Percentiles rank a stretch among this genome's conserved stretches.
Evolutionary conservation across 2,797 vertebrate genomes (phyloP).

Genomic region (Esox masquinongy): DNA sequence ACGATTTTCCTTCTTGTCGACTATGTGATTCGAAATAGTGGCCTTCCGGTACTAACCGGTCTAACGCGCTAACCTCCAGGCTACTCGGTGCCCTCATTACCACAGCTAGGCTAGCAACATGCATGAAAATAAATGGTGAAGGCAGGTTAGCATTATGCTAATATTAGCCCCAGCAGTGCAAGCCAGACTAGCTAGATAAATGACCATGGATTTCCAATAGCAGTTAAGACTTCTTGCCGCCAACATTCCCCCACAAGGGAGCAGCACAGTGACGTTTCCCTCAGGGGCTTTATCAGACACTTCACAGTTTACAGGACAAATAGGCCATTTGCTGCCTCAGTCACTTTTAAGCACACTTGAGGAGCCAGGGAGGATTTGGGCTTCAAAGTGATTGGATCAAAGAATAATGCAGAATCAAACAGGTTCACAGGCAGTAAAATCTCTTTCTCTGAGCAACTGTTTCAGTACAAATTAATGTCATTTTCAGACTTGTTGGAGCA

Average conservation of each 20-base stretch:
- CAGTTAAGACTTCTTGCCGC: constrained; percentile 28
- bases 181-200: constrained; percentile 35
- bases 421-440: not conserved
- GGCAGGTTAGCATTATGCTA: constrained; percentile 32
- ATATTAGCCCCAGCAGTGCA: constrained; percentile 25
- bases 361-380: not conserved
- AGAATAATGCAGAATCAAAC: not conserved
- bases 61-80: too few species aligned
- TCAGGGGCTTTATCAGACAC: constrained; percentile 41
- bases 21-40: too few species aligned
- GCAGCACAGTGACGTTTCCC: constrained; percentile 53
- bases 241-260: constrained; percentile 12
- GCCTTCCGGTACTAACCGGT: too few species aligned
- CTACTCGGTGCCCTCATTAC: too few species aligned
- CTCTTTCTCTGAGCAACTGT: too few species aligned
- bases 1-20: too few species aligned
- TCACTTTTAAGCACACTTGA: constrained; percentile 45
- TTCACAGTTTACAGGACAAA: constrained; percentile 60
- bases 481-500: too few species aligned
- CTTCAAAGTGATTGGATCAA: not conserved
- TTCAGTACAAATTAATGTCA: too few species aligned
- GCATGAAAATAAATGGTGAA: constrained; percentile 9
- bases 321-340: constrained; percentile 40
- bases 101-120: not conserved
- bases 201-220: constrained; percentile 63